A percentile compares a stretch with the other conserved stretches of the same genome.
phyloP scores from a whole-genome alignment of 2,113 vertebrate genomes.

The Oreochromis tanganicae region DNA sequence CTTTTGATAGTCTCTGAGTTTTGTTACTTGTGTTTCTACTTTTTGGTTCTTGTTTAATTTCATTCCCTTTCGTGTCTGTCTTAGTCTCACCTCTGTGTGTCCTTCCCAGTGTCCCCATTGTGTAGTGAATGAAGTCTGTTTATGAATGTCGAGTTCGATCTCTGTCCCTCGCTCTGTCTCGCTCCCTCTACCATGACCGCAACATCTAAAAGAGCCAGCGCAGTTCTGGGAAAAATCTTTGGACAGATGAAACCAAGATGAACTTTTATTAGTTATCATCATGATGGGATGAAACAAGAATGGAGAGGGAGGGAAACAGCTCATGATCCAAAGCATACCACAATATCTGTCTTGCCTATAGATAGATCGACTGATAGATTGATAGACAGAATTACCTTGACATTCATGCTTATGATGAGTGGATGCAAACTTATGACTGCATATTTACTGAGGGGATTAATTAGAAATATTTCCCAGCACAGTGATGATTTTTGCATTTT shows the following conservation, averaged over 20 bases:
- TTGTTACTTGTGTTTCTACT: background rate
- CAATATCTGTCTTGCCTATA: background rate
- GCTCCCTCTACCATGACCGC: background rate
- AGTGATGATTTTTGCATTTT: background rate
- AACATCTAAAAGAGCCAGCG: background rate
- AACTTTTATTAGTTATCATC: background rate
- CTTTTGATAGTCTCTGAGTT: background rate
- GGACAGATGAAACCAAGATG: background rate
- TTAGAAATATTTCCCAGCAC: background rate
- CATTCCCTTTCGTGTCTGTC: background rate
- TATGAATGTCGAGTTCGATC: background rate
- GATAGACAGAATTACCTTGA: background rate
- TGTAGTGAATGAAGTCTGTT: background rate
- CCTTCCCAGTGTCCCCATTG: background rate
- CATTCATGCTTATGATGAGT: background rate
- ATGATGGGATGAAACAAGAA: background rate
- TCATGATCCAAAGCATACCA: background rate
- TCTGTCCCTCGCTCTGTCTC: background rate
- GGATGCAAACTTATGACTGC: background rate
- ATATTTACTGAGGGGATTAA: background rate
- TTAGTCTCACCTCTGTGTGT: background rate
- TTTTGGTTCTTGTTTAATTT: background rate
- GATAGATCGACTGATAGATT: background rate
- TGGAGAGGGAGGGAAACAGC: background rate
- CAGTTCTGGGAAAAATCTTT: background rate